phyloP scores from a whole-genome alignment of 2,113 vertebrate species.

The Psettodes erumei region DNA sequence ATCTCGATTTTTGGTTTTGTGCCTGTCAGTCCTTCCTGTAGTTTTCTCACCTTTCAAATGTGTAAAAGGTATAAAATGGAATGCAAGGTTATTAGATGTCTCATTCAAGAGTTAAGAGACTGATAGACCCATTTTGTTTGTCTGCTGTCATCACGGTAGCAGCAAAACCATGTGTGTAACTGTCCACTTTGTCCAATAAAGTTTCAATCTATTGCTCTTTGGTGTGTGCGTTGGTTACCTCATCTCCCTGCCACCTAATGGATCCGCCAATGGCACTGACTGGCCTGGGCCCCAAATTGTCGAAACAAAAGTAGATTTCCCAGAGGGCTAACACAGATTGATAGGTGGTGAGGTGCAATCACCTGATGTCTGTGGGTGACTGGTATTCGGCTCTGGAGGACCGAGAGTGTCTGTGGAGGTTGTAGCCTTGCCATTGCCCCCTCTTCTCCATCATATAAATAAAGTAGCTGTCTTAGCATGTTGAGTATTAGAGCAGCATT shows the following conservation, averaged over 20 bases:
- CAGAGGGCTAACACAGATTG: conserved; percentile 40
- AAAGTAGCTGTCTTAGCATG: too few relatives aligned
- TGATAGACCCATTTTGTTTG: conserved; percentile 35
- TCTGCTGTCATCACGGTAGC: conserved; percentile 21
- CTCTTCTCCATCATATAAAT: too few relatives aligned
- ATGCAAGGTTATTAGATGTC: conserved; percentile 30
- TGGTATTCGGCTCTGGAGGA: conserved; percentile 9
- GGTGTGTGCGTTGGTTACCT: conserved; percentile 12
- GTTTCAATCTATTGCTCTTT: conserved; percentile 16
- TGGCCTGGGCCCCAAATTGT: conserved; percentile 31
- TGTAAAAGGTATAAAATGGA: neutral
- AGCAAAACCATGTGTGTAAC: conserved; percentile 5
- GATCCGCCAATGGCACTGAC: conserved; percentile 37
- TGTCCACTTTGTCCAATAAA: conserved; percentile 3
- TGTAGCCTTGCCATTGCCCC: neutral
- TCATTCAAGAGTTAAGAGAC: conserved; percentile 24
- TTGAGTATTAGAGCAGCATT: neutral
- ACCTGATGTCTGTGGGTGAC: neutral
- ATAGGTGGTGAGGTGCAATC: conserved; percentile 12
- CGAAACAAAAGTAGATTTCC: conserved; percentile 52
- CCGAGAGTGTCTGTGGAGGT: neutral
- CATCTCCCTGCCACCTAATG: conserved; percentile 28
- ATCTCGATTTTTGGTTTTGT: neutral
- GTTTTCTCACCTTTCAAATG: neutral
- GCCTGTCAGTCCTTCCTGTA: neutral